Percentiles rank a stretch among this genome's conserved stretches.
Conservation (phyloP, 2,888 invertebrate genomes). For the Philereme vetulata region DNA sequence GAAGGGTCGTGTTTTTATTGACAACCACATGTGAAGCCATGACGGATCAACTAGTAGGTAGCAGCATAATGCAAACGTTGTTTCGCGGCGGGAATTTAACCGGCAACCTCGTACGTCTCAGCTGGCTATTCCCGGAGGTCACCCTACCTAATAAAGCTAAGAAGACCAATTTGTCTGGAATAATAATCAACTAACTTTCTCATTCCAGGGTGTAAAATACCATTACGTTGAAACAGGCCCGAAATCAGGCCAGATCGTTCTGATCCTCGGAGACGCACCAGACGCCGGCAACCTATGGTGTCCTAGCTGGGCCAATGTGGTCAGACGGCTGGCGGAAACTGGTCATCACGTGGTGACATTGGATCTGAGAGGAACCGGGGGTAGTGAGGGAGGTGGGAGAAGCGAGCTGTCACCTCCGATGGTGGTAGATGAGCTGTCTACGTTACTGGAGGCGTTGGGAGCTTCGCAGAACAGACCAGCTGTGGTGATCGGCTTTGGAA, state of each 20-base stretch:
- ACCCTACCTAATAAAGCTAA: too few relatives aligned
- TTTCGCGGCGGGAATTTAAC: too few relatives aligned
- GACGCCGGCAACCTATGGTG: constrained; percentile 66
- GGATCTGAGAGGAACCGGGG: constrained; percentile 74
- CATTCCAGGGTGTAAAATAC: constrained; percentile 73
- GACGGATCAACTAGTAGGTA: too few relatives aligned
- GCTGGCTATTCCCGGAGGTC: too few relatives aligned
- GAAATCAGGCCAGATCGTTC: constrained; percentile 59
- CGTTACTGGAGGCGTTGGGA: constrained; percentile 64
- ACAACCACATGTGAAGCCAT: too few relatives aligned
- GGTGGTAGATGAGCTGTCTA: constrained; percentile 66
- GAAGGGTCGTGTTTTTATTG: too few relatives aligned
- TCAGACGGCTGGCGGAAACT: constrained; percentile 59
- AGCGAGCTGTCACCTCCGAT: constrained; percentile 66
- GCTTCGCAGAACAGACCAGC: constrained; percentile 63
- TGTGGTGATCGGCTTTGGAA: constrained; percentile 71
- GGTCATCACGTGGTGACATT: constrained; percentile 69
- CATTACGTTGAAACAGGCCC: constrained; percentile 77
- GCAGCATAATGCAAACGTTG: too few relatives aligned
- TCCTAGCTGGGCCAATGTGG: constrained; percentile 64
- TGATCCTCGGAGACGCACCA: constrained; percentile 75
- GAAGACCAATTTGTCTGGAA: too few relatives aligned
- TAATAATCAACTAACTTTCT: constrained; percentile 4
- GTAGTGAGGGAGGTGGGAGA: constrained; percentile 69
- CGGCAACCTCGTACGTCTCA: too few relatives aligned